These are phyloP conservation scores for Florisuga fusca DNA, from an alignment of 2,797 vertebrate species.

Conservation along the genomic window DNA sequence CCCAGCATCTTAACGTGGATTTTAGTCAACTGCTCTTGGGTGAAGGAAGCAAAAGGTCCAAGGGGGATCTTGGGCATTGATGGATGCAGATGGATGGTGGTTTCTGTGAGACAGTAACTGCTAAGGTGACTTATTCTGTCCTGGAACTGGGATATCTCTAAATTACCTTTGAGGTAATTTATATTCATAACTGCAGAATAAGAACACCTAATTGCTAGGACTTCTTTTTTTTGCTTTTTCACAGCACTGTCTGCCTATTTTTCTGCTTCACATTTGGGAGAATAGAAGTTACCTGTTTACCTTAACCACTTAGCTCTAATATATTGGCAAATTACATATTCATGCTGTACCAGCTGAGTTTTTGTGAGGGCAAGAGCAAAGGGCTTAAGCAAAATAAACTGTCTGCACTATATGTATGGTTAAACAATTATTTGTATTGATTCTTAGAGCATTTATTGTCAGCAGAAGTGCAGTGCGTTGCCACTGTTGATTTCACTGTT, in stretches of 20 bases:
- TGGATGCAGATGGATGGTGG: not conserved
- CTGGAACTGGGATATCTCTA: not conserved
- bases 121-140: not conserved
- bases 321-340: not conserved
- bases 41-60: not conserved
- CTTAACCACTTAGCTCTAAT: not conserved
- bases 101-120: not conserved
- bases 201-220: not conserved
- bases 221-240: not conserved
- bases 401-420: not conserved
- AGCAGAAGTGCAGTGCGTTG: not conserved
- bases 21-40: not conserved
- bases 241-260: not conserved
- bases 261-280: not conserved
- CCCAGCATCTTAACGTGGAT: not conserved
- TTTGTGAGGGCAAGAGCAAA: not conserved
- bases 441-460: not conserved
- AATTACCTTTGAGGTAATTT: too few species aligned
- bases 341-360: not conserved
- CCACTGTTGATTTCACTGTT: not conserved
- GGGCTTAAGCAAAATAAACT: not conserved
- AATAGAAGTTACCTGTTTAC: not conserved
- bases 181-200: not conserved
- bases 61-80: not conserved
- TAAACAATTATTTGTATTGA: not conserved